phyloP scores from a whole-genome alignment of 1,140 invertebrate species.

The Temnothorax curvispinosus region DNA sequence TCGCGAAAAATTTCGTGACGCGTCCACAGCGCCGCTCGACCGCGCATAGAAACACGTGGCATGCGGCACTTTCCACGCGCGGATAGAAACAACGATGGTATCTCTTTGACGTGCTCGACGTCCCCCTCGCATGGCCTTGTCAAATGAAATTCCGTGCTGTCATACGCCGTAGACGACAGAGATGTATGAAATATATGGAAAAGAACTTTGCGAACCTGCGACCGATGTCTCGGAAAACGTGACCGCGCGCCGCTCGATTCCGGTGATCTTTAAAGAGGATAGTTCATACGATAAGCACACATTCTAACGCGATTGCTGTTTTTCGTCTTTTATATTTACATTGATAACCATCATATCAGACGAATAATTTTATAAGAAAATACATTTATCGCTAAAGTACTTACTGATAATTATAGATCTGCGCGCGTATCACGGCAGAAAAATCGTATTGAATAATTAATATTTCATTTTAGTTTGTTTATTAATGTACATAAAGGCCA shows the following conservation, averaged over 20 bases:
- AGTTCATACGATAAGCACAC: conserved; percentile 13
- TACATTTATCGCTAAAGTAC: not conserved
- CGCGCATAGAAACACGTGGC: conserved; percentile 10
- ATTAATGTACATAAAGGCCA: not conserved
- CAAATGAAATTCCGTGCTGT: conserved; percentile 71
- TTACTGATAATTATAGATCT: not conserved
- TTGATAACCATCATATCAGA: too few relatives aligned
- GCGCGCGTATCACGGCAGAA: not conserved
- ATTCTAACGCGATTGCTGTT: not conserved
- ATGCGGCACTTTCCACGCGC: conserved; percentile 61
- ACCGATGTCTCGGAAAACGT: conserved; percentile 36
- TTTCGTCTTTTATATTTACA: not conserved
- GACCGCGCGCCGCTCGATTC: not conserved
- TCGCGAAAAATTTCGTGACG: conserved; percentile 32
- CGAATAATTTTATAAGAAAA: not conserved
- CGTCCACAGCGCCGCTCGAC: not conserved
- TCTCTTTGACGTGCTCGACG: conserved; percentile 66
- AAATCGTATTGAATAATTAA: not conserved
- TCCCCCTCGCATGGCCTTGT: conserved; percentile 25
- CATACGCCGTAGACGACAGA: conserved; percentile 23
- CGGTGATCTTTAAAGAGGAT: not conserved
- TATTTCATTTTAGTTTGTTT: conserved; percentile 4
- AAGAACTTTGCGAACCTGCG: conserved; percentile 41
- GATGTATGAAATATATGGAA: conserved; percentile 37
- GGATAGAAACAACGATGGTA: conserved; percentile 71